A percentile compares a stretch with the other conserved stretches of the same genome.
phyloP scores from a whole-genome alignment of 2,113 vertebrate genomes.

The Nibea coibor region DNA sequence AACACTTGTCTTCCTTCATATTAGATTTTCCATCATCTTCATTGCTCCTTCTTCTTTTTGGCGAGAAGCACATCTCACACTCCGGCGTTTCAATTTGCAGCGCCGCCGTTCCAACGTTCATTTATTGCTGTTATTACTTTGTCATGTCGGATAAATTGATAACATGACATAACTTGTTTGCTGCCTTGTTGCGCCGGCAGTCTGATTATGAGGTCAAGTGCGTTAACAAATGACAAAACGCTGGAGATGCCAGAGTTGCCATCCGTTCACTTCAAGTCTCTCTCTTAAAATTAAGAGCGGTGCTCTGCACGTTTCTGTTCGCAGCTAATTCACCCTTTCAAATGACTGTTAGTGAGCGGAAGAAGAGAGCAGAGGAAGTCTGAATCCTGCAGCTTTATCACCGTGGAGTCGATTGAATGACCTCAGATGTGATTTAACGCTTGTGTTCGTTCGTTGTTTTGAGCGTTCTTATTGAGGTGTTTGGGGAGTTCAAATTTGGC shows the following conservation, averaged over 20 bases:
- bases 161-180: conserved; percentile 82
- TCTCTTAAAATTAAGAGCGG: conserved; percentile 31
- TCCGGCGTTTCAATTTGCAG: conserved; percentile 78
- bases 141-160: conserved; percentile 82
- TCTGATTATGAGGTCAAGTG: conserved; percentile 79
- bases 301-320: conserved; percentile 10
- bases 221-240: conserved; percentile 75
- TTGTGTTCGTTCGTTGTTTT: background rate
- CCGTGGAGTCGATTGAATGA: background rate
- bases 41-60: conserved; percentile 51
- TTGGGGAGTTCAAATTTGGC: conserved; percentile 24
- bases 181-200: conserved; percentile 67
- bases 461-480: background rate
- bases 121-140: conserved; percentile 84
- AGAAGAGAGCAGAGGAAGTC: background rate
- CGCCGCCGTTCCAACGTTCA: conserved; percentile 70
- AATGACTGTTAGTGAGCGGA: conserved; percentile 15
- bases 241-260: conserved; percentile 58
- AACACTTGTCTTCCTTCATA: conserved; percentile 77
- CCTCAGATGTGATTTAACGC: background rate
- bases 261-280: conserved; percentile 41
- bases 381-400: background rate
- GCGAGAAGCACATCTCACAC: conserved; percentile 71
- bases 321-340: conserved; percentile 23
- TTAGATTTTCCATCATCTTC: conserved; percentile 77